Conservation (phyloP, 2,113 vertebrate genomes). For the Craseonycteris thonglongyai region DNA sequence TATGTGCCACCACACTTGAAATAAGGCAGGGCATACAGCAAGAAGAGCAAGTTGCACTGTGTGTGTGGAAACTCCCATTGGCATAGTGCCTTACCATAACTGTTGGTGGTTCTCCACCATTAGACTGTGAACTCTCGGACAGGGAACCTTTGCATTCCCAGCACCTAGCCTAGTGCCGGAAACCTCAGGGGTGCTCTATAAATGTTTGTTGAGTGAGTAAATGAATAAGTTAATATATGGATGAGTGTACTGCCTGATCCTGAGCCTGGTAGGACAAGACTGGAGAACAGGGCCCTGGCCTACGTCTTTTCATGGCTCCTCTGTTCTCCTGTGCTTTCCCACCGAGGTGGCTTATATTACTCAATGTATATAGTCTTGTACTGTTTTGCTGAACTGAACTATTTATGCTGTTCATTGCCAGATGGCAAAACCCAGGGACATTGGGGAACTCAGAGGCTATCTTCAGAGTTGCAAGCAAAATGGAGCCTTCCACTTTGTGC, state of each 20-base stretch:
- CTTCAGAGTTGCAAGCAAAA: background rate
- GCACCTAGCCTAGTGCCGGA: background rate
- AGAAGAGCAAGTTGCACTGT: background rate
- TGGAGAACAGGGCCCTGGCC: background rate
- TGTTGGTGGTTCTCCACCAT: background rate
- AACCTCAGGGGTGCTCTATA: background rate
- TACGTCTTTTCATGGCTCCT: background rate
- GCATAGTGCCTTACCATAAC: background rate
- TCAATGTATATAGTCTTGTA: background rate
- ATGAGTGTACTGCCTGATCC: background rate
- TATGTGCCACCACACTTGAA: background rate
- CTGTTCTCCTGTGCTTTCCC: background rate
- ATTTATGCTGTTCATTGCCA: background rate
- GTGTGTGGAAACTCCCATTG: background rate
- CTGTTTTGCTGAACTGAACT: background rate
- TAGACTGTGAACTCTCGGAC: background rate
- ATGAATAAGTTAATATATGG: background rate
- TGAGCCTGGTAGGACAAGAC: background rate
- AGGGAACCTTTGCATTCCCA: background rate
- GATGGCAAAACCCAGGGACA: background rate
- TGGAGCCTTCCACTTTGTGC: background rate
- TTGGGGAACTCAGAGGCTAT: background rate
- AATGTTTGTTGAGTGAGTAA: background rate
- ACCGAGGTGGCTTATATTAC: background rate
- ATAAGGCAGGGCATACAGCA: background rate